Conservation (phyloP, 2,113 vertebrate species). For the Lanius ludovicianus region DNA sequence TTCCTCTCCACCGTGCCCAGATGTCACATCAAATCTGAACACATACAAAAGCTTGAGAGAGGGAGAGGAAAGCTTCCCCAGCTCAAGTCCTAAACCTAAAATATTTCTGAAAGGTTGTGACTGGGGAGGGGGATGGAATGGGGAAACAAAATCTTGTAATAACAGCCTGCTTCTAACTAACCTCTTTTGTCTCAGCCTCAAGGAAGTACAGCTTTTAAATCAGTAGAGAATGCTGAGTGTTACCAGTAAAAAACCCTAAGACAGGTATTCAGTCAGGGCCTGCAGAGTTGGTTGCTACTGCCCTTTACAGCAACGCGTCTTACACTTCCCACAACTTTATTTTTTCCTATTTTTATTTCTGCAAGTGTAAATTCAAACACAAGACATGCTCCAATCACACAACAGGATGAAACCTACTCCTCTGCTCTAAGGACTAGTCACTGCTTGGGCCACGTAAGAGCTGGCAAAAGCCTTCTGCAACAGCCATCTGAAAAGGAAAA, state of each 20-base stretch:
- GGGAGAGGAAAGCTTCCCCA: constrained; percentile 50
- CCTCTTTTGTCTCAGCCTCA: neutral
- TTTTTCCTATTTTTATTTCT: neutral
- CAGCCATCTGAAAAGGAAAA: neutral
- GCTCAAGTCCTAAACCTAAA: constrained; percentile 45
- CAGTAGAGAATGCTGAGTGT: neutral
- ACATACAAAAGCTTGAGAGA: constrained; percentile 46
- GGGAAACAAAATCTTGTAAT: neutral
- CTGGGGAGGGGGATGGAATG: neutral
- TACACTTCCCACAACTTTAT: neutral
- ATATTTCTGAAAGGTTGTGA: constrained; percentile 46
- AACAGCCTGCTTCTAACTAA: neutral
- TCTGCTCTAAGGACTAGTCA: neutral
- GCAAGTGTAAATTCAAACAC: neutral
- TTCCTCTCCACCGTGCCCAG: constrained; percentile 44
- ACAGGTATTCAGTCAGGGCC: neutral
- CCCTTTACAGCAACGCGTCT: neutral
- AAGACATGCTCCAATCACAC: neutral
- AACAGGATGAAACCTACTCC: neutral
- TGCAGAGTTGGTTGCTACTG: neutral
- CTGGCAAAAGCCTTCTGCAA: neutral
- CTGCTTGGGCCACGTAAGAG: neutral
- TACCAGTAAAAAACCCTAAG: neutral
- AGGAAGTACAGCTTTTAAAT: neutral
- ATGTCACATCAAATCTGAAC: constrained; percentile 64